phyloP scores from a whole-genome alignment of 2,113 vertebrate genomes.

The Pan troglodytes region NHGRI_mPanTro3-v2.1_pri NC_072404.2:88904501-88905000 shows the following conservation, averaged over 20 bases:
- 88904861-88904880: not conserved
- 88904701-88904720: not conserved
- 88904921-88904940: no score
- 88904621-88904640: not conserved
- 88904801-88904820: not conserved
- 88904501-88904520: not conserved
- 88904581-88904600: not conserved
- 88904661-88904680: not conserved
- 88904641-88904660: not conserved
- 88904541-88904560: not conserved
- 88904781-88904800: not conserved
- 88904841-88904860: not conserved
- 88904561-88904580: not conserved
- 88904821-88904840: not conserved
- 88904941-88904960: no score
- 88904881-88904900: no score
- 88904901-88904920: no score
- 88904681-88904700: not conserved
- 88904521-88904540: not conserved
- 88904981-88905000: no score
- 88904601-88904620: not conserved
- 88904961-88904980: no score
- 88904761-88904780: not conserved
- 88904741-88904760: not conserved
- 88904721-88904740: not conserved